Evolutionary conservation across 2,113 vertebrate genomes (phyloP).

Genomic region (Meles meles): DNA sequence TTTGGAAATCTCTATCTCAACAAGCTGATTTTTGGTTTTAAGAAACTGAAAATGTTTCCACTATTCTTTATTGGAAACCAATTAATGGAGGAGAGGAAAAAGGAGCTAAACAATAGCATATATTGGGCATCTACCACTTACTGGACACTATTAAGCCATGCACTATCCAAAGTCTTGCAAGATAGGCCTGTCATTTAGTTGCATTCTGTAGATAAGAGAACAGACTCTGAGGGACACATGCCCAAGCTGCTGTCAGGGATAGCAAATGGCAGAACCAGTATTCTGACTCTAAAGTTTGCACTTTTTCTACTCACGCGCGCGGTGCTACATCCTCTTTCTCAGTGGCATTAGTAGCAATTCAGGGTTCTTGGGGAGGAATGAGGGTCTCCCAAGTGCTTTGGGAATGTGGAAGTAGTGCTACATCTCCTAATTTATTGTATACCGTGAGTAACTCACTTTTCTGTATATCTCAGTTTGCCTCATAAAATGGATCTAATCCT

Average conservation of each 20-base stretch:
- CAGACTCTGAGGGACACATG: background rate
- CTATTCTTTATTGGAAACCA: background rate
- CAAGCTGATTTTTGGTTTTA: slow-evolving; percentile 15
- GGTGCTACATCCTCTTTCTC: background rate
- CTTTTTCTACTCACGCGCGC: background rate
- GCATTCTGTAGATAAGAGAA: background rate
- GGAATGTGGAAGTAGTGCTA: background rate
- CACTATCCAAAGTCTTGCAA: background rate
- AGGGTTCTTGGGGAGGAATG: background rate
- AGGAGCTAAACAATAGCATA: background rate
- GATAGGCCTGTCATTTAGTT: background rate
- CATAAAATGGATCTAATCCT: background rate
- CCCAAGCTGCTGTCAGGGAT: background rate
- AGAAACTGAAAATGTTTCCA: background rate
- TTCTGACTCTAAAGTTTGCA: background rate
- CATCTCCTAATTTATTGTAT: background rate
- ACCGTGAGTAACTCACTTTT: background rate
- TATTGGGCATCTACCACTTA: background rate
- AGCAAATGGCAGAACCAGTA: background rate
- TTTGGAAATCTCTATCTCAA: background rate
- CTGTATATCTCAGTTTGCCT: background rate
- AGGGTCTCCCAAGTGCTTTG: background rate
- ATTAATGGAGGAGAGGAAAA: background rate
- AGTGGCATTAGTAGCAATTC: background rate
- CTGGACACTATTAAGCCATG: background rate